Evolutionary conservation across 2,888 invertebrate species (phyloP), one percentile per base, ranked within the genome.

Genomic region (Drosophila antonietae): DNA sequence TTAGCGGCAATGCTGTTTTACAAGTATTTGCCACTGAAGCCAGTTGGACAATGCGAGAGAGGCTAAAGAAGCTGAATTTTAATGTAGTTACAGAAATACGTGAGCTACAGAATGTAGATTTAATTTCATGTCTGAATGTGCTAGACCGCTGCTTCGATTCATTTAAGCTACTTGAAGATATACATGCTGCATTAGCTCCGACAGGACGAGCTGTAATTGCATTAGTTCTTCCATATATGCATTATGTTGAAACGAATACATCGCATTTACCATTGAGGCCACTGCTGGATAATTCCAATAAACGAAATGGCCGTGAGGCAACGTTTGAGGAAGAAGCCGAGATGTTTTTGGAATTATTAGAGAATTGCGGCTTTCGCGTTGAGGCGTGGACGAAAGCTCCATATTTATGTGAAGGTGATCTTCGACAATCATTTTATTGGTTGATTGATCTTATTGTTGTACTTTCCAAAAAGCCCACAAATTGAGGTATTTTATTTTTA

Each of bases 351-450:
- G 91, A 93, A 33, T 86, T 92, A 31, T 93, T 96, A 31, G 94
- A 94, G 73, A 89, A 83, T 65, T 90, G 94, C 57, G 96, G 96
- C 5, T 97, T 97, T 92, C 94, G 95, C 65, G 94, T 99, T 46
- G 94, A 96, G 53, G 94, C 95, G 7, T 99, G 98, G 97, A 95
- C 97, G 14, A 95, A 97, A 86, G 95, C 98, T 47, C 99, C 99
- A 0, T 99, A 99, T 92, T 94, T 99, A 44, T 99, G 99, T 93
- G 99, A 99, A 93, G 99, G 99, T 1, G 99, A 99, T 93, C 94
- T 98, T 78, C 95, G 96, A 53, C 97, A 97, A 92, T 96, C 97
- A 0, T 97, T 96, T 93, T 98, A 98, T 93, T 97, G 97, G 95
- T 94, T 98, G 56, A 96, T 97, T 84, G 98, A 98, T 93, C 96